phyloP scores from a whole-genome alignment of 2,113 vertebrate genomes.

The Pao palembangensis region DNA sequence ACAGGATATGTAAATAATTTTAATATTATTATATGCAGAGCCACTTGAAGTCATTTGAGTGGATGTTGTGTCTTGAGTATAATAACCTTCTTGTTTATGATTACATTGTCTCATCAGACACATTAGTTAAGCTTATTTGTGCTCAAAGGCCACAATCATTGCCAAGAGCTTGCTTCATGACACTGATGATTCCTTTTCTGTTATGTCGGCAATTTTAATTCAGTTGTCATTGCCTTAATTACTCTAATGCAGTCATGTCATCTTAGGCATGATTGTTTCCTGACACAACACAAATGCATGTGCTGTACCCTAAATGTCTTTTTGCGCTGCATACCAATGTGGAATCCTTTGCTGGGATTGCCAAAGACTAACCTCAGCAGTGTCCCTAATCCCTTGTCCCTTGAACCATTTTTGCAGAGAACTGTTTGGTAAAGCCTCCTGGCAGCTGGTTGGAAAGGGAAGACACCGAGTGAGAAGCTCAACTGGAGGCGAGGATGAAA shows the following conservation, averaged over 20 bases:
- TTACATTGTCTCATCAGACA: too few species aligned
- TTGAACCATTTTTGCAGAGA: conserved; percentile 33
- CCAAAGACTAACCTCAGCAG: conserved; percentile 26
- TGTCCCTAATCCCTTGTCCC: conserved; percentile 39
- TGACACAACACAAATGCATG: not conserved
- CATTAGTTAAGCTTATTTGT: too few species aligned
- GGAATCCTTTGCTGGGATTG: conserved; percentile 19
- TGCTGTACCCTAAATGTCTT: not conserved
- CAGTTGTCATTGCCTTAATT: too few species aligned
- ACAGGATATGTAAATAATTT: too few species aligned
- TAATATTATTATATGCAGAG: not conserved
- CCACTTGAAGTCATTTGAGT: not conserved
- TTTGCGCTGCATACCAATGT: conserved; percentile 19
- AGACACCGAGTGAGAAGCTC: conserved; percentile 11
- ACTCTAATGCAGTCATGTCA: too few species aligned
- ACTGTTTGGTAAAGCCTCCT: conserved; percentile 23
- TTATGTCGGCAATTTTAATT: not conserved
- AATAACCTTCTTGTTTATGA: too few species aligned
- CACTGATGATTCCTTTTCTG: not conserved
- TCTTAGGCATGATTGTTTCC: not conserved
- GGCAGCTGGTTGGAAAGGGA: conserved; percentile 9
- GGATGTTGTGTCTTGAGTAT: conserved; percentile 3
- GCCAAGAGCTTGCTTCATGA: too few species aligned
- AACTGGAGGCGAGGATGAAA: not conserved
- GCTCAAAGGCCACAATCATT: too few species aligned